Evolutionary conservation across 2,888 invertebrate genomes (phyloP), one percentile per base, ranked within the genome.

Genomic region (Pseudoips prasinana): DNA sequence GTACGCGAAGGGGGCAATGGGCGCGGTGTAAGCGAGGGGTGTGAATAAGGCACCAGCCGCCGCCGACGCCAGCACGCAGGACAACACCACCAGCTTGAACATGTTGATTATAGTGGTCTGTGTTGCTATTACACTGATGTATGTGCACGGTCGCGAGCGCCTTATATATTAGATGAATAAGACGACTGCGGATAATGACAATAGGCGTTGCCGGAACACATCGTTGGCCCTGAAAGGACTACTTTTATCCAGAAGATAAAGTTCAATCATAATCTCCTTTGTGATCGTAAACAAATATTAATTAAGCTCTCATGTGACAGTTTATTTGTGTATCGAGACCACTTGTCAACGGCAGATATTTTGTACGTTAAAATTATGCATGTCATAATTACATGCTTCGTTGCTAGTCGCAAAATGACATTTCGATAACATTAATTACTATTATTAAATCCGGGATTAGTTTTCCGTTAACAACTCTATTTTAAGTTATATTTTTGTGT

Each of bases 51-150:
- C n/a, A n/a, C 22, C 61, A 43, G 10, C 92, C 91, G 40, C 82
- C 52, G 86, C 91, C 51, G 90, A 79, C 50, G 91, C 91, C 73
- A 92, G 55, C 59, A 92, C 68, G 80, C 91, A 91, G 66, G 89
- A 91, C 84, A 92, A 90, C 76, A 91, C 91, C 88, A 91, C 90
- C 89, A 89, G 73, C 67, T 87, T 87, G 73, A 87, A 69, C 89
- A 89, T 89, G 55, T 62, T 83, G 74, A 31, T 10, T 32, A 35
- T 17, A 68, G 65, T 73, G 83, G 85, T 83, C 84, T 87, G 86
- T 86, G 82, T 81, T 80, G 74, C 33, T 63, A 54, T 61, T 56
- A 66, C 54, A 85, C 83, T 85, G 83, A 85, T 86, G 63, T 65
- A 41, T 35, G 49, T 47, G 33, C 39, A 42, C 35, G 24, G 42